phyloP scores from a whole-genome alignment of 2,888 invertebrate genomes.

The Chymomyza caudatula region DNA sequence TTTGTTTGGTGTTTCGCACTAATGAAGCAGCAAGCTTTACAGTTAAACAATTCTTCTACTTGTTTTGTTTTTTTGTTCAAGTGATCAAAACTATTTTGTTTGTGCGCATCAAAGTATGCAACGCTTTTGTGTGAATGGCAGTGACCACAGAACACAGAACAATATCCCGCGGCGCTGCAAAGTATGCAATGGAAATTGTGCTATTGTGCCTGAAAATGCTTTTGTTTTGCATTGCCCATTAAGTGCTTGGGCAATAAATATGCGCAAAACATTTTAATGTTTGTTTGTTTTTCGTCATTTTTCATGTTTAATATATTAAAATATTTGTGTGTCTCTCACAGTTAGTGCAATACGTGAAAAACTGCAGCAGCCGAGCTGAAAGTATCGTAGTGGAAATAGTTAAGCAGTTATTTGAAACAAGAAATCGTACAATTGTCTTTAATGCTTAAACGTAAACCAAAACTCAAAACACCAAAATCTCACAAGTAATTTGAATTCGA shows the following conservation, averaged over 20 bases:
- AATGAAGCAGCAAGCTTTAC: no score
- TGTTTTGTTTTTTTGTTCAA: background rate
- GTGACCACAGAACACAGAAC: no score
- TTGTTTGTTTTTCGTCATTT: background rate
- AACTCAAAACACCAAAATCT: constrained; percentile 3
- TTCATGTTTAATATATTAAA: constrained; percentile 1
- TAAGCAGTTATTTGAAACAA: constrained; percentile 8
- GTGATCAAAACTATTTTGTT: constrained; percentile 8
- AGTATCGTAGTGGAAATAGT: constrained; percentile 34
- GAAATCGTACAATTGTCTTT: constrained; percentile 8
- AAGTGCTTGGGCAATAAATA: no score
- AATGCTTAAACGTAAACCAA: background rate
- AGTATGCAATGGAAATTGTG: no score
- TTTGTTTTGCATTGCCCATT: no score
- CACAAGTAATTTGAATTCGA: constrained; percentile 18
- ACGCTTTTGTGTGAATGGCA: no score
- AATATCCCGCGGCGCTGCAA: no score
- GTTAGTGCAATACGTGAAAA: constrained; percentile 34
- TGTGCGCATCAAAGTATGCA: constrained; percentile 57
- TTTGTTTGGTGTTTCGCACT: background rate
- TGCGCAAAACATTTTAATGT: no score
- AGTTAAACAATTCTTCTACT: background rate
- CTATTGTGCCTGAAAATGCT: constrained; percentile 18
- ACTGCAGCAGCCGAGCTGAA: background rate
- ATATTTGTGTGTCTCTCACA: constrained; percentile 1